A percentile compares a stretch with the other conserved stretches of the same genome.
phyloP scores from a whole-genome alignment of 2,113 vertebrate species.

The Neopipo cinnamomea region DNA sequence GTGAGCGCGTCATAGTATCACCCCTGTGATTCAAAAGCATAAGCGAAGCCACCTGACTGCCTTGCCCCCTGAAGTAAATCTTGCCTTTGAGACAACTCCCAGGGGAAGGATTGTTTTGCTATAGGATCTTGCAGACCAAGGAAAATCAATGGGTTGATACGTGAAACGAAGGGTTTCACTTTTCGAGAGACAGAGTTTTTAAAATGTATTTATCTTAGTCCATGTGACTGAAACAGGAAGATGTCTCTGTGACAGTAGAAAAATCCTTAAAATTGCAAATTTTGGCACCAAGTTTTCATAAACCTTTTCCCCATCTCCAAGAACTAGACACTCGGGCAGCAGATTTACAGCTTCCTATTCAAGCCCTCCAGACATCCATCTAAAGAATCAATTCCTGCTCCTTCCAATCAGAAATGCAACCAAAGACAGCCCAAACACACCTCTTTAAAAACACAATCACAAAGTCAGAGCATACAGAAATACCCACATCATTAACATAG shows the following conservation, averaged over 20 bases:
- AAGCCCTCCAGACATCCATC: constrained; percentile 2
- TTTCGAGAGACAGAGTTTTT: neutral
- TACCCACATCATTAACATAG: neutral
- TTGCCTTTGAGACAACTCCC: neutral
- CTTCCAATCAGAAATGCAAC: neutral
- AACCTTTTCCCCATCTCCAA: neutral
- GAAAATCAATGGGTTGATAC: neutral
- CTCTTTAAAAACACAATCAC: neutral
- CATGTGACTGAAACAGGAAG: neutral
- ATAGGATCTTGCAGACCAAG: neutral
- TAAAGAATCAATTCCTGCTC: constrained; percentile 20
- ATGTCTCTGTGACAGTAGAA: neutral
- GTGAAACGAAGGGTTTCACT: neutral
- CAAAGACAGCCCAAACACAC: neutral
- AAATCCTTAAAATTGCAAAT: neutral
- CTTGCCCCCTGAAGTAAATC: neutral
- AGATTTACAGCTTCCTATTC: constrained; percentile 3
- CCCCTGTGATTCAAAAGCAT: neutral
- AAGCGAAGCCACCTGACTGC: neutral
- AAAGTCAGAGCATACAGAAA: neutral
- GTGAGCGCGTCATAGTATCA: neutral
- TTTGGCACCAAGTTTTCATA: neutral
- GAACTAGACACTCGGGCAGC: neutral
- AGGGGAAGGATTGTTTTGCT: neutral
- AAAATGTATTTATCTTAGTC: neutral